Evolutionary conservation across 2,888 invertebrate species (phyloP), one percentile per base, ranked within the genome.

Genomic region (Scaeva pyrastri): DNA sequence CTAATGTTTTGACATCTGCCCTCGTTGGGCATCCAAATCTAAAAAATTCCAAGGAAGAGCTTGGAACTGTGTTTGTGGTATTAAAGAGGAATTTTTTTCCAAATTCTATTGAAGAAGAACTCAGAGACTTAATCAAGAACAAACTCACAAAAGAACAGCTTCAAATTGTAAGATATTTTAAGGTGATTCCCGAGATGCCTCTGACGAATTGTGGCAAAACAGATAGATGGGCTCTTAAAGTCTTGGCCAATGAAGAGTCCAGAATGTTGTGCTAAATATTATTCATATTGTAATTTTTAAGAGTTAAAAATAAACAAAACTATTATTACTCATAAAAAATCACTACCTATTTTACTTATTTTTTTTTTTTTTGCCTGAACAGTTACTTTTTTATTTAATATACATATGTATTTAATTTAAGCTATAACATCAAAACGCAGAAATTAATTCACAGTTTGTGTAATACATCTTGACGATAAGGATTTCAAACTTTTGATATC

Each of bases 121-220:
- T 88, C 12, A 23, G 60, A 36, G 14, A 76, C 1, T 72, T 74
- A 10, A 74, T 80, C 0, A 50, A 26, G 6, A 14, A 58, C 0
- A 56, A 23, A 11, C 60, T 71, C 11, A 43, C 56, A 5, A 23
- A 23, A 1, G 55, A 85, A 11, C 55, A 85, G 11, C n/a, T 56
- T 0, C 12, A 64, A 10, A 41, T 74, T n/a, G 11, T 43, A 12
- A 31, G 14, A n/a, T 48, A 56, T 19, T 36, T 82, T 0, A 60
- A 60, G 4, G 60, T 88, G 8, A 87, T 89, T 45, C 8, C 84
- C 0, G 66, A 66, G 19, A 81, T 88, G 45, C 89, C 88, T 2
- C 43, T 87, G 14, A 88, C 88, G 0, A 88, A 74, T 10, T 88
- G 84, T 74, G 88, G 87, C 0, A 89, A 89, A 79, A 84, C 87